Percentiles rank a stretch among this genome's conserved stretches.
These are phyloP conservation scores for Drosophila subsilvestris DNA, from an alignment of 2,888 invertebrate genomes.

Conservation along the genomic window DNA sequence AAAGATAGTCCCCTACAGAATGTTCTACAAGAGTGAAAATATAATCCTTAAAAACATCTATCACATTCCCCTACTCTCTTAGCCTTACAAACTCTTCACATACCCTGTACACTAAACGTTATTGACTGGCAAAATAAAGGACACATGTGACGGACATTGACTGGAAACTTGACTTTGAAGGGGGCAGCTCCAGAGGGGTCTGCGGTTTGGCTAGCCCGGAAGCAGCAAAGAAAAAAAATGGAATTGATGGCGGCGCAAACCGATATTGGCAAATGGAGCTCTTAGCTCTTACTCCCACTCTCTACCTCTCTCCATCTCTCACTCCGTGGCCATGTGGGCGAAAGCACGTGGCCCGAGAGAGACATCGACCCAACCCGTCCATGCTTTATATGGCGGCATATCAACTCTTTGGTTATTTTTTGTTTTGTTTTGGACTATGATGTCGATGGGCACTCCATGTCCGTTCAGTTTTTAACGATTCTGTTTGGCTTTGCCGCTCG, in stretches of 20 bases:
- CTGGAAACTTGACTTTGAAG: conserved; percentile 34
- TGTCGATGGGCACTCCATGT: conserved; percentile 21
- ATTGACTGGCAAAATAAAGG: not conserved
- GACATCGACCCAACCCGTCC: conserved; percentile 14
- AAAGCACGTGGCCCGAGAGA: conserved; percentile 34
- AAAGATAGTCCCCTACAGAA: too few species aligned
- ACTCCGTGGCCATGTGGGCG: conserved; percentile 45
- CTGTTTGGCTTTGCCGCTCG: conserved; percentile 12
- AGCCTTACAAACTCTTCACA: conserved; percentile 4
- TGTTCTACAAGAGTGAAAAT: too few species aligned
- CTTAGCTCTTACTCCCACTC: not conserved
- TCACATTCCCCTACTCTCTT: too few species aligned
- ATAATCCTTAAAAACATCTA: too few species aligned
- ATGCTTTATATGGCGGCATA: conserved; percentile 34
- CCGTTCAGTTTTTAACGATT: conserved; percentile 21
- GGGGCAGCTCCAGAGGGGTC: conserved; percentile 15
- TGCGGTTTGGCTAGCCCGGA: conserved; percentile 48
- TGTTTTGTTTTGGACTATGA: conserved; percentile 11
- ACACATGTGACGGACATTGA: conserved; percentile 30
- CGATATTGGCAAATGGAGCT: conserved; percentile 41
- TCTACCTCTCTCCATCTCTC: not conserved
- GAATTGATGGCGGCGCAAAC: conserved; percentile 64
- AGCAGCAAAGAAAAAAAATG: conserved; percentile 64
- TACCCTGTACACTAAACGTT: not conserved
- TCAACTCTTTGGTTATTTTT: conserved; percentile 18